phyloP scores from a whole-genome alignment of 2,113 vertebrate species.

The Odontophorus gujanensis region DNA sequence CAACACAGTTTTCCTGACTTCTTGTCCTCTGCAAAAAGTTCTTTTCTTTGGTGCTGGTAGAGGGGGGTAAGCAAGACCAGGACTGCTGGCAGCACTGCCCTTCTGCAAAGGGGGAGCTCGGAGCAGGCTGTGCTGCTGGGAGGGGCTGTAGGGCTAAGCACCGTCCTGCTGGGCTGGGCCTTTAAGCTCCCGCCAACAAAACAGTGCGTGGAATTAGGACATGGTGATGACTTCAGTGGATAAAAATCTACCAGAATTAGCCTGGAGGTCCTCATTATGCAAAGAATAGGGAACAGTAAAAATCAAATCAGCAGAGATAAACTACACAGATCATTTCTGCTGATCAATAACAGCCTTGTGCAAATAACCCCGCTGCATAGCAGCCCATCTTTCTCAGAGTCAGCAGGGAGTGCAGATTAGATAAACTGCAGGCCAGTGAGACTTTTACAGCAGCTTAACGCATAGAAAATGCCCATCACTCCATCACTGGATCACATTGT shows the following conservation, averaged over 20 bases:
- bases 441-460: neutral
- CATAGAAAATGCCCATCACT: neutral
- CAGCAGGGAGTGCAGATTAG: neutral
- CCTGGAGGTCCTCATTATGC: slow-evolving; percentile 28
- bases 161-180: neutral
- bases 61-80: neutral
- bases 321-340: slow-evolving; percentile 4
- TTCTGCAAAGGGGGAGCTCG: neutral
- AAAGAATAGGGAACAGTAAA: slow-evolving; percentile 6
- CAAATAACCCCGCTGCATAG: neutral
- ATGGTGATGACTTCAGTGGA: slow-evolving; percentile 30
- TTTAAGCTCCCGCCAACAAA: neutral
- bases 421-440: neutral
- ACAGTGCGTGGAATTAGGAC: neutral
- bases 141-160: neutral
- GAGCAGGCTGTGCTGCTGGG: neutral
- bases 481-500: neutral
- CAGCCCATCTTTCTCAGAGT: neutral
- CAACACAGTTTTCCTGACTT: neutral
- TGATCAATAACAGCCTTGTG: slow-evolving; percentile 47
- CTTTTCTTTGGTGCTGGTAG: neutral
- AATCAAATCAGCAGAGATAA: slow-evolving; percentile 55
- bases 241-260: slow-evolving; percentile 8
- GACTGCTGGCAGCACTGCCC: neutral
- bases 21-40: neutral